Percentiles rank a stretch among this genome's conserved stretches.
Conservation (phyloP, 2,888 invertebrate species). For the Hipparchia sbordonii region DNA sequence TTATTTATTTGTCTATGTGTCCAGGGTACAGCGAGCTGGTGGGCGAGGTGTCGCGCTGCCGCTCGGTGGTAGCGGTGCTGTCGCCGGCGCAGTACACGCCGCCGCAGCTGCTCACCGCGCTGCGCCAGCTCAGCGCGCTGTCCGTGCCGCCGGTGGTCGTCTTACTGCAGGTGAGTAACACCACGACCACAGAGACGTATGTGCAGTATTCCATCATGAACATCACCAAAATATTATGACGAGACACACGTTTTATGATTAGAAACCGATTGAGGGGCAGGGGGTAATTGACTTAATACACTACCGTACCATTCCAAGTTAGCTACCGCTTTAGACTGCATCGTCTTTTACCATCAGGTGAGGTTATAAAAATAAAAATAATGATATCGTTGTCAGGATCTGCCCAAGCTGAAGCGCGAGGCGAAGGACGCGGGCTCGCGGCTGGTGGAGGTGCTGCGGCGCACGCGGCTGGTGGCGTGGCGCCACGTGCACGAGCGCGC, state of each 20-base stretch:
- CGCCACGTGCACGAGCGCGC: slow-evolving; percentile 79
- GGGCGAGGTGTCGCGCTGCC: slow-evolving; percentile 65
- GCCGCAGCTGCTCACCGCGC: slow-evolving; percentile 64
- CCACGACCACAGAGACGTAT: not conserved
- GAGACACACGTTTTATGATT: too few species aligned
- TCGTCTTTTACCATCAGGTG: too few species aligned
- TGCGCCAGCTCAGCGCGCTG: slow-evolving; percentile 66
- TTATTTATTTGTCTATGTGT: slow-evolving; percentile 27
- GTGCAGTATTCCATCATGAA: too few species aligned
- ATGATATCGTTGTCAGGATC: slow-evolving; percentile 71
- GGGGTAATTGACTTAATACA: too few species aligned
- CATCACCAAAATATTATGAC: too few species aligned
- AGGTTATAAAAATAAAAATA: too few species aligned
- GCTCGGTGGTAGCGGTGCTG: slow-evolving; percentile 70
- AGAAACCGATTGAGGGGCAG: too few species aligned
- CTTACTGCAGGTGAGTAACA: slow-evolving; percentile 63
- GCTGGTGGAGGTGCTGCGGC: slow-evolving; percentile 69
- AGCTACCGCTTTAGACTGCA: too few species aligned
- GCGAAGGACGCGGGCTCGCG: slow-evolving; percentile 81
- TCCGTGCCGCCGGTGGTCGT: slow-evolving; percentile 72
- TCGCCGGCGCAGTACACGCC: slow-evolving; percentile 73
- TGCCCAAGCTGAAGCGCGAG: slow-evolving; percentile 77
- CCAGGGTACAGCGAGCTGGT: slow-evolving; percentile 79
- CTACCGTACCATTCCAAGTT: too few species aligned
- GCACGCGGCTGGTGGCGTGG: slow-evolving; percentile 79